A percentile compares a stretch with the other conserved stretches of the same genome.
These are phyloP conservation scores for Cryptomyrus ogoouensis DNA, from an alignment of 2,113 vertebrate species.

Conservation along the genomic window DNA sequence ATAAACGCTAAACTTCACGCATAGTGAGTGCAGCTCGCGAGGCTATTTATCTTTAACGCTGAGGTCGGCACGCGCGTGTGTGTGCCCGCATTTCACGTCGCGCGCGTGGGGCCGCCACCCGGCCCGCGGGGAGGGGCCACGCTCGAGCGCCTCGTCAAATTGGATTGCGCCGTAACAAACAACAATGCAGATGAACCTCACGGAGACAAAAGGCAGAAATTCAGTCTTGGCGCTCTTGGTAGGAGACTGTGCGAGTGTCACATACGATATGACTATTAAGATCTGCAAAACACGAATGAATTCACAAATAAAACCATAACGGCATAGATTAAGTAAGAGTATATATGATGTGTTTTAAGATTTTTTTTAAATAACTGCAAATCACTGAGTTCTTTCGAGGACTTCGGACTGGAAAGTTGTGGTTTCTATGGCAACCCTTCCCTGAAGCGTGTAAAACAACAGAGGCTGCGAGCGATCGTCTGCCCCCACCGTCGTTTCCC, in stretches of 20 bases:
- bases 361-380: neutral
- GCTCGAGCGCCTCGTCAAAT: neutral
- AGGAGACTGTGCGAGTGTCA: neutral
- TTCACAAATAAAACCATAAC: neutral
- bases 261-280: neutral
- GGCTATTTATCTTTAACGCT: neutral
- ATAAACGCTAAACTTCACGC: neutral
- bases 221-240: neutral
- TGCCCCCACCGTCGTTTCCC: neutral
- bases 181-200: neutral
- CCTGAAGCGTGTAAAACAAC: neutral
- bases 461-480: neutral
- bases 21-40: neutral
- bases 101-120: neutral
- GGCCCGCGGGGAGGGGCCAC: neutral
- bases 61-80: neutral
- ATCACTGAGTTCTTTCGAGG: neutral
- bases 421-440: conserved; percentile 11
- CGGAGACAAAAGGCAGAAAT: neutral
- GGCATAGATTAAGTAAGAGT: neutral
- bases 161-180: neutral
- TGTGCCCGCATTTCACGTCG: neutral
- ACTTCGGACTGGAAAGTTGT: neutral
- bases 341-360: neutral
- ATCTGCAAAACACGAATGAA: neutral